Evolutionary conservation across 2,888 invertebrate species (phyloP).

Genomic region (Trissolcus brochymenae): DNA sequence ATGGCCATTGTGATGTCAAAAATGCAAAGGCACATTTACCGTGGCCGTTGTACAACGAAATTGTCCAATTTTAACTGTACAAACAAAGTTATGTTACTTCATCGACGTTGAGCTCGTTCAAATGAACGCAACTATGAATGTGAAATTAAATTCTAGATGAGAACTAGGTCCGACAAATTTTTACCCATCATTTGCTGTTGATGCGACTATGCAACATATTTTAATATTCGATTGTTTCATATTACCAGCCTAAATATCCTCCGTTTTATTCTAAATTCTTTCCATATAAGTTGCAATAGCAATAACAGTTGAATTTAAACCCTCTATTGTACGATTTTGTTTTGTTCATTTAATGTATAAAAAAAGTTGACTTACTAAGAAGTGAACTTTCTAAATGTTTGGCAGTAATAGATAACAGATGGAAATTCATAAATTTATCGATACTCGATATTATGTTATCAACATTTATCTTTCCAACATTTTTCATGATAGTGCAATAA

Average conservation of each 20-base stretch:
- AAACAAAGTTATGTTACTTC: constrained; percentile 27
- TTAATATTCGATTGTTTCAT: too few species aligned
- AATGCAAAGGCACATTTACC: constrained; percentile 11
- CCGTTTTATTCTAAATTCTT: background rate
- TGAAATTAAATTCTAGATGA: constrained; percentile 9
- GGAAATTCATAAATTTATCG: constrained; percentile 13
- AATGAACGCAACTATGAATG: constrained; percentile 21
- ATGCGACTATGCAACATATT: too few species aligned
- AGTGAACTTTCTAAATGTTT: too few species aligned
- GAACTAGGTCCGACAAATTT: constrained; percentile 12
- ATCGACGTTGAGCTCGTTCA: constrained; percentile 16
- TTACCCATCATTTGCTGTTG: too few species aligned
- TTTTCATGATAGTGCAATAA: constrained; percentile 48
- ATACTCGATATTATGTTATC: constrained; percentile 34
- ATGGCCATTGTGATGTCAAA: background rate
- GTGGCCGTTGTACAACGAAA: constrained; percentile 20
- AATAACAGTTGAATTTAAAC: too few species aligned
- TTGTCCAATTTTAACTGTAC: constrained; percentile 24
- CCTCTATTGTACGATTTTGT: too few species aligned
- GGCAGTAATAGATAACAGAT: background rate
- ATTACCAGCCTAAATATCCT: too few species aligned
- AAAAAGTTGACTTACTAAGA: too few species aligned
- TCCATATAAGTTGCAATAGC: too few species aligned
- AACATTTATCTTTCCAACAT: constrained; percentile 27
- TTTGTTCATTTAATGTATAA: too few species aligned